Evolutionary conservation across 2,888 invertebrate species (phyloP), one percentile per base, ranked within the genome.

Genomic region (Tanypteryx hageni): DNA sequence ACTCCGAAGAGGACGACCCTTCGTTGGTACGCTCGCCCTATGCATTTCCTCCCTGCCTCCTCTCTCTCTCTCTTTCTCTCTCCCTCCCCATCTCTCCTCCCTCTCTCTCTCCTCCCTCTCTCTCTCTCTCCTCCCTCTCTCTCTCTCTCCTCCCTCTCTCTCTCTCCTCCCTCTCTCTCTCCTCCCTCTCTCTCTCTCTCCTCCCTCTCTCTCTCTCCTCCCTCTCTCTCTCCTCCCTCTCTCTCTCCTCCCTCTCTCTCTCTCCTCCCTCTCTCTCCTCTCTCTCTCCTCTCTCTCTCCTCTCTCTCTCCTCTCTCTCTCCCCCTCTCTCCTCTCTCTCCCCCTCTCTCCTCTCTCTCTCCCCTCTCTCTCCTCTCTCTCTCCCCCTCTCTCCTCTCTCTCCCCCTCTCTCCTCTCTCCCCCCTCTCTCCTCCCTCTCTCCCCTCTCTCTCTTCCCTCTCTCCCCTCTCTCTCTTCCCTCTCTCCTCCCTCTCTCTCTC

Each of bases 1-100:
- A 76, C 76, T 44, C 76, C 76, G 76, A 7, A 18, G 22, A 76
- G 76, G 76, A 76, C 76, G 76, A 76, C 76, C 76, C 44, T 44
- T 3, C 44, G 44, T 44, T 44, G 76, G 22, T 76, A 22, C 76
- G 13, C 76, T 76, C 76, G 10, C 27, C 27, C 76, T 22, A 13
- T 76, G 76, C 76, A 76, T 76, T 68, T 68, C 68, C 68, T 68
- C 68, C n/a, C 11, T 27, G 11, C 76, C 76, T 27, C 76, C 44
- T 44, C 1, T 5, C 5, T 44, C 44, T 44, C 44, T 44, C 44
- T 44, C n/a, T n/a, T n/a, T n/a, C n/a, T n/a, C n/a, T n/a, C n/a
- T n/a, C n/a, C 68, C 68, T 68, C 68, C n/a, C 11, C n/a, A n/a
- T 27, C 1, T n/a, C 76, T 27, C 76, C 44, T 44, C 1, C 44